Percentiles rank a stretch among this genome's conserved stretches.
phyloP scores from a whole-genome alignment of 2,888 invertebrate species.

The Yponomeuta malinellus region DNA sequence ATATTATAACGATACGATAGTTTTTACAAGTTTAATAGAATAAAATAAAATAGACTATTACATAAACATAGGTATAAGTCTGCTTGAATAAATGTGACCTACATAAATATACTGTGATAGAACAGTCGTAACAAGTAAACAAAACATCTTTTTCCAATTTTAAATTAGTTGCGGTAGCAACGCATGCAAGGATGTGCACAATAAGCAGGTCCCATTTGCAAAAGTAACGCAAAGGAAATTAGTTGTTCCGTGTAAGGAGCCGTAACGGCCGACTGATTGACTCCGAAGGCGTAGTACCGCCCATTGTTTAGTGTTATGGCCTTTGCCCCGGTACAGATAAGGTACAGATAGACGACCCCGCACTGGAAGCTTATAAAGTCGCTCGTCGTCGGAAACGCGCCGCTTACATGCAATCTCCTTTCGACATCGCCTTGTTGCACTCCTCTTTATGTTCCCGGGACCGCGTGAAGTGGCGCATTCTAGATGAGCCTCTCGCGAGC shows the following conservation, averaged over 20 bases:
- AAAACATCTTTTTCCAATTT: no score
- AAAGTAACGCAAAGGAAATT: constrained; percentile 15
- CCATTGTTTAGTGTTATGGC: constrained; percentile 22
- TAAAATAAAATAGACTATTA: no score
- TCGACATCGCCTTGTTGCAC: background rate
- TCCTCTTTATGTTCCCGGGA: constrained; percentile 1
- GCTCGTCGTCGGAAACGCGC: constrained; percentile 6
- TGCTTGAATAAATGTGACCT: no score
- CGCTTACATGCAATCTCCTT: constrained; percentile 10
- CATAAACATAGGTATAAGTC: no score
- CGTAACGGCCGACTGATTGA: constrained; percentile 21
- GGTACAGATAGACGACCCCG: background rate
- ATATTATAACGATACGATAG: no score
- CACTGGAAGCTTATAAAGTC: background rate
- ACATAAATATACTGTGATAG: no score
- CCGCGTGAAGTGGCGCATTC: constrained; percentile 2
- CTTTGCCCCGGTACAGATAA: constrained; percentile 6
- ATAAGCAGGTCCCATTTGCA: constrained; percentile 9
- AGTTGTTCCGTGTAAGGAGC: constrained; percentile 17
- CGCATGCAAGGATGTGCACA: background rate
- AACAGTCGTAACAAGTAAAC: no score
- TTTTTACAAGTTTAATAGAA: no score
- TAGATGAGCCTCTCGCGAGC: background rate
- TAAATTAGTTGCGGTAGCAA: no score
- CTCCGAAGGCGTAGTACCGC: constrained; percentile 22